These are phyloP conservation scores for Pristionchus fissidentatus DNA, from an alignment of 2,888 invertebrate species.

Conservation along the genomic window DNA sequence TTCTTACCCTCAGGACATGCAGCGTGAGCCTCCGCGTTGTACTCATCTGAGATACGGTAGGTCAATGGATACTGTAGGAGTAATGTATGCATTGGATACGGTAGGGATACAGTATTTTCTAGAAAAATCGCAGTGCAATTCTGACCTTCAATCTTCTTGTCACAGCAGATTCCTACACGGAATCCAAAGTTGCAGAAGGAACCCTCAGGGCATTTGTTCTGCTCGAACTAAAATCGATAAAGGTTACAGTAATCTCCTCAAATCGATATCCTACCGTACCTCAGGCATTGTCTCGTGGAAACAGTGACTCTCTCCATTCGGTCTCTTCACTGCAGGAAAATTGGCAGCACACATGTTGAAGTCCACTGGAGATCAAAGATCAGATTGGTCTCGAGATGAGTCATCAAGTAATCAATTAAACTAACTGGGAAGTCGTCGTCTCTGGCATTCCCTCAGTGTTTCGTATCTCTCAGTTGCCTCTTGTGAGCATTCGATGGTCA, in stretches of 20 bases:
- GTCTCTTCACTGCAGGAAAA: constrained; percentile 24
- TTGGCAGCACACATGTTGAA: constrained; percentile 49
- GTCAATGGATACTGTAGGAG: not conserved
- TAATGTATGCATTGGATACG: not conserved
- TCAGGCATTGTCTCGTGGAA: constrained; percentile 31
- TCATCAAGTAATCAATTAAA: not conserved
- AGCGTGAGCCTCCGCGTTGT: constrained; percentile 8
- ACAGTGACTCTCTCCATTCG: constrained; percentile 47
- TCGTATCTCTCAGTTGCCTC: constrained; percentile 9
- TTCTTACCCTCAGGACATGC: constrained; percentile 19
- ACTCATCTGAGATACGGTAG: constrained; percentile 30
- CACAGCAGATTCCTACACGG: constrained; percentile 45
- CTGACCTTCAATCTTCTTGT: constrained; percentile 47
- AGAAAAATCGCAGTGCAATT: not conserved
- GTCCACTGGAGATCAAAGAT: constrained; percentile 39
- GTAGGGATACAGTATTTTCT: not conserved
- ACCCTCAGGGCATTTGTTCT: constrained; percentile 34
- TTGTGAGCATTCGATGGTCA: not conserved
- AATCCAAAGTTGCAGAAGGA: constrained; percentile 43
- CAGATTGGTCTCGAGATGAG: no score
- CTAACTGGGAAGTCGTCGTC: constrained; percentile 39
- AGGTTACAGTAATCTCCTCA: not conserved
- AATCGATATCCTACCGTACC: not conserved
- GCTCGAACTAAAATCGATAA: not conserved
- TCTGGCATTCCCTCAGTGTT: not conserved